Conservation (phyloP, 64 coral and sea anemone species). For the Montipora sp. region DNA sequence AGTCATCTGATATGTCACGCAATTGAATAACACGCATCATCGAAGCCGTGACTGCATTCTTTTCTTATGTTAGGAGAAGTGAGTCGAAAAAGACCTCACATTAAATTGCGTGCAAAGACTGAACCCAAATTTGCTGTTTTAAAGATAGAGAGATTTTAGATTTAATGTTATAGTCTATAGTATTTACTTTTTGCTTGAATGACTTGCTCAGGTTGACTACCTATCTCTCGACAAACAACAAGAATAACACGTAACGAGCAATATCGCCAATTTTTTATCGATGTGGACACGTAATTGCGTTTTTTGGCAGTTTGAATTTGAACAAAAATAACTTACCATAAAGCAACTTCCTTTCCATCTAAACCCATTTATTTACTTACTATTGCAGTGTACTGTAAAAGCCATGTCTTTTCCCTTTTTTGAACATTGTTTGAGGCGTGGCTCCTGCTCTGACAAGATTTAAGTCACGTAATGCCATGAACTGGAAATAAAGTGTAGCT, state of each 20-base stretch:
- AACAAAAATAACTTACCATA: neutral
- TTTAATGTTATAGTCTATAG: neutral
- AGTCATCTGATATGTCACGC: neutral
- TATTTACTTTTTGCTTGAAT: neutral
- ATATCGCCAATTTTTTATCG: neutral
- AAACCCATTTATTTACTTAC: neutral
- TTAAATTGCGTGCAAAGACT: slow-evolving; percentile 25
- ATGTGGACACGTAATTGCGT: neutral
- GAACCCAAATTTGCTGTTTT: slow-evolving; percentile 26
- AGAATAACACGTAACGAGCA: slow-evolving; percentile 21
- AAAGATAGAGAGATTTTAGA: slow-evolving; percentile 12
- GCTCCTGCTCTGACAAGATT: neutral
- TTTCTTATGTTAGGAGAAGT: slow-evolving; percentile 3
- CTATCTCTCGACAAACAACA: slow-evolving; percentile 38
- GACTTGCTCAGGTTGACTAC: slow-evolving; percentile 19
- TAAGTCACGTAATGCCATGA: neutral
- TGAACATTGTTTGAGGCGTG: no score
- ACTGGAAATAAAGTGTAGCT: slow-evolving; percentile 1
- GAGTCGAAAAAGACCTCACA: neutral
- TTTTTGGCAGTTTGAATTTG: slow-evolving; percentile 10
- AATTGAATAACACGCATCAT: slow-evolving; percentile 4
- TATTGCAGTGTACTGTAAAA: neutral
- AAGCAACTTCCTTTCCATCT: slow-evolving; percentile 5
- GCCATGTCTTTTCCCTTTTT: no score
- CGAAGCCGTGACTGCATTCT: neutral